Conservation (phyloP, 1,140 invertebrate genomes). For the Olivierus martensii region DNA sequence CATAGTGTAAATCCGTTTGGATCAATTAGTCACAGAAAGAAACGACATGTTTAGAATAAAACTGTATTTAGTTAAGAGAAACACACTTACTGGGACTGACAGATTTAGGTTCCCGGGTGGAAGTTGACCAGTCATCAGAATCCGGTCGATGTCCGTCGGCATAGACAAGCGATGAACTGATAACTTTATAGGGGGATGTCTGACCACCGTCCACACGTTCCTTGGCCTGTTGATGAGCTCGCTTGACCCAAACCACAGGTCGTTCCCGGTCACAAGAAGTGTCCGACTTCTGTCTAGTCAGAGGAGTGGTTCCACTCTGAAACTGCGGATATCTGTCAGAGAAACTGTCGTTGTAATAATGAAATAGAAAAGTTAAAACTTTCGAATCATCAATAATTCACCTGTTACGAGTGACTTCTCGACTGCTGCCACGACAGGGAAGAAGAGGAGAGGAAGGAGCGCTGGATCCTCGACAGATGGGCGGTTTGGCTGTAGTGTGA, state of each 20-base stretch:
- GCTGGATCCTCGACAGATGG: conserved; percentile 7
- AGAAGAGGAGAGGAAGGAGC: not conserved
- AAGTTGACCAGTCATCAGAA: too few relatives aligned
- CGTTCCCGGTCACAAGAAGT: conserved; percentile 39
- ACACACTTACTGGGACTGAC: too few relatives aligned
- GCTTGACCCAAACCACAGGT: conserved; percentile 46
- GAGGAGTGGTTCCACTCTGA: conserved; percentile 16
- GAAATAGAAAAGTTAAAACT: too few relatives aligned
- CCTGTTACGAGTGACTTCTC: conserved; percentile 2
- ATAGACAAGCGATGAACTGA: conserved; percentile 12
- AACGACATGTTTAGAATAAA: too few relatives aligned
- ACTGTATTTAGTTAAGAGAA: too few relatives aligned
- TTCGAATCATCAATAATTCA: not conserved
- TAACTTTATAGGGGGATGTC: conserved; percentile 12
- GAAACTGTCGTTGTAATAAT: not conserved
- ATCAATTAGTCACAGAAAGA: too few relatives aligned
- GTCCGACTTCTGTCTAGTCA: conserved; percentile 33
- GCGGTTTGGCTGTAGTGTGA: conserved; percentile 8
- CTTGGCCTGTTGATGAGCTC: conserved; percentile 40
- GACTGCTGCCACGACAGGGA: not conserved
- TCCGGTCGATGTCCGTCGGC: conserved; percentile 7
- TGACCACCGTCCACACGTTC: conserved; percentile 11
- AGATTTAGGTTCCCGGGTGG: too few relatives aligned
- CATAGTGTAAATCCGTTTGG: too few relatives aligned
- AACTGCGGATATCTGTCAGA: conserved; percentile 27